Conservation (phyloP, 2,113 vertebrate genomes). For the Petromus typicus region DNA sequence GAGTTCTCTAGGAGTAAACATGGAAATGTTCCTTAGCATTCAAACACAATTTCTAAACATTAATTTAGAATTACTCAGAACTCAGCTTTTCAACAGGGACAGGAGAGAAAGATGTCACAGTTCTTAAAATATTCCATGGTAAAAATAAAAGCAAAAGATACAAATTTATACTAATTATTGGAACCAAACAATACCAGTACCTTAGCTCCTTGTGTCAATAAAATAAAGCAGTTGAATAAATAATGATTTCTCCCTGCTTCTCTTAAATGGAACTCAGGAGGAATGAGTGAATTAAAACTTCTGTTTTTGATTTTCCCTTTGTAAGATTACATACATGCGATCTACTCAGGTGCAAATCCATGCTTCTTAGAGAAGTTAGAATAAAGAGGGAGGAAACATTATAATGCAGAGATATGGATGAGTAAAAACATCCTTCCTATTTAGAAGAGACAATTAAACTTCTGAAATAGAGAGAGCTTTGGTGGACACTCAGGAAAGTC, state of each 20-base stretch:
- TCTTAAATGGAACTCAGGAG: neutral
- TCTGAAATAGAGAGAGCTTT: neutral
- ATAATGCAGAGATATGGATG: neutral
- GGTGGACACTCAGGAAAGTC: neutral
- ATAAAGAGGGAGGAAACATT: fast-evolving
- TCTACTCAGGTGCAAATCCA: neutral
- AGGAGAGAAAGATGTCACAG: neutral
- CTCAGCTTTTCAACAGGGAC: neutral
- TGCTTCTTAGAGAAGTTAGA: neutral
- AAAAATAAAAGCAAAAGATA: neutral
- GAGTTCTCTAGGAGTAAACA: neutral
- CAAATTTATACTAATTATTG: neutral
- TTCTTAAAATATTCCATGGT: neutral
- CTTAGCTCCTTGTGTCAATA: neutral
- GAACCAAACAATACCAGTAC: neutral
- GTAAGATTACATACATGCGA: neutral
- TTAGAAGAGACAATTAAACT: neutral
- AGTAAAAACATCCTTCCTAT: neutral
- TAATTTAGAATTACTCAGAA: neutral
- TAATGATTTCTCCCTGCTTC: neutral
- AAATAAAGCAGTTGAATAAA: neutral
- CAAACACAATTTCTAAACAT: neutral
- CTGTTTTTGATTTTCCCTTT: neutral
- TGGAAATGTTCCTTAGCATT: neutral
- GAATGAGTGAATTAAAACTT: neutral